phyloP scores from a whole-genome alignment of 2,797 vertebrate species.

The Tapera naevia region DNA sequence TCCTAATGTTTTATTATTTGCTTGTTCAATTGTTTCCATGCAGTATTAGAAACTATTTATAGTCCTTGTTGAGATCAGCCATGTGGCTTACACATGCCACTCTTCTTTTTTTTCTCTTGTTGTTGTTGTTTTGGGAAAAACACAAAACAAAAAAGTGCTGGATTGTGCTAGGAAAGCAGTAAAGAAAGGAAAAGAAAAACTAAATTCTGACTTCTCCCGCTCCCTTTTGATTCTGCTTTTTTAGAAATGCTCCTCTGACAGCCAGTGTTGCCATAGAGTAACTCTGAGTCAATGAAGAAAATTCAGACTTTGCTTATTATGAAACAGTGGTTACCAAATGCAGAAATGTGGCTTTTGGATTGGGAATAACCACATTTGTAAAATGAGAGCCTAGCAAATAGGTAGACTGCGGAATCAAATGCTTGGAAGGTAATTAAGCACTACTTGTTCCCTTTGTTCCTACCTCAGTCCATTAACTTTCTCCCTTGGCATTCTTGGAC shows the following conservation, averaged over 20 bases:
- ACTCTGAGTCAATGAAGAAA: neutral
- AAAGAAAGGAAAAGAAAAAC: neutral
- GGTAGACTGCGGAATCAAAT: slow-evolving; percentile 1
- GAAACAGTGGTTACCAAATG: neutral
- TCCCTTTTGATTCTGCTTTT: neutral
- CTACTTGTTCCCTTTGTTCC: slow-evolving; percentile 68
- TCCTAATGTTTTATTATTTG: neutral
- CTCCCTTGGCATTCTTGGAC: slow-evolving; percentile 41
- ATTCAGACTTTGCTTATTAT: neutral
- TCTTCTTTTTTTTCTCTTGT: neutral
- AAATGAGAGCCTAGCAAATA: neutral
- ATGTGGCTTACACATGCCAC: neutral
- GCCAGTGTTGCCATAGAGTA: neutral
- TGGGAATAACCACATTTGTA: neutral
- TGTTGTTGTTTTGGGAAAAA: neutral
- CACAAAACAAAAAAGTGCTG: neutral
- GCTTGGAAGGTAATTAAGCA: slow-evolving; percentile 44
- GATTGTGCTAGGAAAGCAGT: neutral
- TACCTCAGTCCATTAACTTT: slow-evolving; percentile 59
- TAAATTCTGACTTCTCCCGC: neutral
- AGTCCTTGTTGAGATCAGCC: neutral
- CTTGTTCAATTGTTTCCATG: neutral
- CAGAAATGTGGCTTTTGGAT: neutral
- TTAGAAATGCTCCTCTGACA: neutral
- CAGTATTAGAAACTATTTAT: neutral